Evolutionary conservation across 2,797 vertebrate species (phyloP).

Genomic region (Dryobates pubescens): DNA sequence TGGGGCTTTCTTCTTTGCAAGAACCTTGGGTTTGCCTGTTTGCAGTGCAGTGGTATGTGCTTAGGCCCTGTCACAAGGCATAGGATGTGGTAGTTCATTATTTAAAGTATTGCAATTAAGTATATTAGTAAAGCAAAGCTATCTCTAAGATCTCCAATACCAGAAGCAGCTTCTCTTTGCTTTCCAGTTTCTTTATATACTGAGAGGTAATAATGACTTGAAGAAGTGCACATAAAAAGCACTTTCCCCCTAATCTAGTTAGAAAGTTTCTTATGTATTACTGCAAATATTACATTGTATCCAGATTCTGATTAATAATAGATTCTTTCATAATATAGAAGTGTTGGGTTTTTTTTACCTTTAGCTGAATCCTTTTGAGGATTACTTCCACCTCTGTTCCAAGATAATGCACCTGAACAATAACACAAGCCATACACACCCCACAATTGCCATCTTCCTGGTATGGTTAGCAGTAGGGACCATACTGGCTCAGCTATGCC

Average conservation of each 20-base stretch:
- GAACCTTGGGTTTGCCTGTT: not conserved
- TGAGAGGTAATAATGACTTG: slow-evolving; percentile 30
- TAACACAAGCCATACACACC: not conserved
- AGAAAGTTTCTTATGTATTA: slow-evolving; percentile 2
- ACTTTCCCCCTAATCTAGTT: not conserved
- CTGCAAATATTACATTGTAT: not conserved
- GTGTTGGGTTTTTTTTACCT: rapidly evolving
- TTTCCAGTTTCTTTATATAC: not conserved
- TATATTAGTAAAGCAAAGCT: not conserved
- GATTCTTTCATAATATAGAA: not conserved
- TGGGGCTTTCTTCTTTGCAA: not conserved
- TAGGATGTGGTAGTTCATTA: slow-evolving; percentile 2
- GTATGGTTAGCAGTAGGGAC: not conserved
- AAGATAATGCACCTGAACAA: not conserved
- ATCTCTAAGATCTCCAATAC: not conserved
- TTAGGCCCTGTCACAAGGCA: not conserved
- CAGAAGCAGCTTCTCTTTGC: not conserved
- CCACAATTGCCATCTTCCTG: rapidly evolving
- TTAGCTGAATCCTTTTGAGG: not conserved
- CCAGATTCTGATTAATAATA: not conserved
- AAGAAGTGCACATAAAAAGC: slow-evolving; percentile 8
- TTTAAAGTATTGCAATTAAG: not conserved
- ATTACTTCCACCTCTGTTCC: not conserved
- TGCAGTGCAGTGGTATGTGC: not conserved
- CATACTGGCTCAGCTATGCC: not conserved